Conservation (phyloP, 2,797 vertebrate species). For the Coccyzus lansbergi region DNA sequence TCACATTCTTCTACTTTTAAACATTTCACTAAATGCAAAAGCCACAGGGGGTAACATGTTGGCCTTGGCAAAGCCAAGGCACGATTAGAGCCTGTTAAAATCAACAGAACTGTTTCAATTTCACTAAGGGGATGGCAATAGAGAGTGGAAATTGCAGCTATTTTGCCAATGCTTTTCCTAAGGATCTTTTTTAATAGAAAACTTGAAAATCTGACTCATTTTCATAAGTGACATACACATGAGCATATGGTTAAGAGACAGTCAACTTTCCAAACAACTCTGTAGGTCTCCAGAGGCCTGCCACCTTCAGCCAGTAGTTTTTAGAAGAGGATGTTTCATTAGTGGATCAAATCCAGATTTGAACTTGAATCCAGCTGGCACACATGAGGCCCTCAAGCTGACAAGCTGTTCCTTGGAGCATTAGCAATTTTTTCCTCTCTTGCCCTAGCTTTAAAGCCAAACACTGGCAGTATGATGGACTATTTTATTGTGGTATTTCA, state of each 20-base stretch:
- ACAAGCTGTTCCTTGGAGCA: conserved; percentile 50
- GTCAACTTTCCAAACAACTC: conserved; percentile 7
- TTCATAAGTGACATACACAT: neutral
- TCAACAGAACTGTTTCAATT: conserved; percentile 10
- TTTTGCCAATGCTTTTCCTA: neutral
- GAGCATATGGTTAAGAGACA: conserved; percentile 3
- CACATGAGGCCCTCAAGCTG: neutral
- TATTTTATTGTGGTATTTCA: neutral
- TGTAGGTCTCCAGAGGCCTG: conserved; percentile 38
- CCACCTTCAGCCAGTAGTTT: conserved; percentile 44
- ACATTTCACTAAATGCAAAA: conserved; percentile 10
- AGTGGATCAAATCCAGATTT: conserved; percentile 34
- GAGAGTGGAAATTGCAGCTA: neutral
- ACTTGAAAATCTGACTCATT: conserved; percentile 35
- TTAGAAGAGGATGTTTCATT: conserved; percentile 40
- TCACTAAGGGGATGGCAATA: neutral
- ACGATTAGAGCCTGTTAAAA: neutral
- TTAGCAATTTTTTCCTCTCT: conserved; percentile 32
- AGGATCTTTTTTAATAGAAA: neutral
- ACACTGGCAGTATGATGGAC: neutral
- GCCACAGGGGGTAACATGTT: neutral
- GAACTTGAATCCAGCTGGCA: conserved; percentile 55
- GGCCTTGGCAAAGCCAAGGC: neutral
- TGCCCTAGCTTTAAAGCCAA: conserved; percentile 1
- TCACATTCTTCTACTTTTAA: conserved; percentile 26